Base-by-base conservation (phyloP, 2,888 invertebrate species). In the Smittia sp. region DNA sequence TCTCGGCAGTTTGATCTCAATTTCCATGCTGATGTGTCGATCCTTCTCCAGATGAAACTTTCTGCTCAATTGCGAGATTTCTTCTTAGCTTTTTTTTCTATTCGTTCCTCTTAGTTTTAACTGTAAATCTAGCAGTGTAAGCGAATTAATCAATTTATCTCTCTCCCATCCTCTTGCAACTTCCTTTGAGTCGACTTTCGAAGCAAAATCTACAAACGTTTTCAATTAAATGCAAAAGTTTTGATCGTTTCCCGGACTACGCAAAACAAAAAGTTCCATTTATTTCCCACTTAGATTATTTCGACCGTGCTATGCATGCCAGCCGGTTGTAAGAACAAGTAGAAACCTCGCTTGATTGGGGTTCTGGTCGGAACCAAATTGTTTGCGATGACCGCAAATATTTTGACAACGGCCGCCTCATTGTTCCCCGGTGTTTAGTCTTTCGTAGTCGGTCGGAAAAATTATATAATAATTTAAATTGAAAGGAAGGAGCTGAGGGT, bases 31-130 rank as follows among this genome's bases (percentile, higher is more conserved):
- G 9, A 58, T 22, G 18, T 46, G 38, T 38, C 38, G 11, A 22
- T 18, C 18, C 67, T 1, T 13, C 39, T 18, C 39, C 1, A 22
- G 9, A 62, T 62, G 62, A 62, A 65, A 65, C 15, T 67, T 67
- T 67, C 38, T 18, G 41, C 67, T 67, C 67, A 67, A 67, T 67
- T 67, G 15, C 41, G 58, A 22, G 58, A 22, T 7, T 58, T 58
- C 6, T 18, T 58, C 20, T 58, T 58, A 2, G 3, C 58, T 2
- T 18, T 46, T 58, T 13, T 58, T 18, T 58, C 58, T 22, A 22
- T n/a, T 58, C 11, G 6, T 20, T 58, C 52, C 22, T 18, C 58
- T 58, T 18, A 6, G n/a, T 58, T 18, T 58, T 58, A 4, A 3
- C 22, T 20, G n/a, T 18, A 22, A 22, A 18, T 58, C 15, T 13